These are phyloP conservation scores for Coregonus ussuriensis DNA, from an alignment of 2,797 vertebrate species.

Conservation along the genomic window DNA sequence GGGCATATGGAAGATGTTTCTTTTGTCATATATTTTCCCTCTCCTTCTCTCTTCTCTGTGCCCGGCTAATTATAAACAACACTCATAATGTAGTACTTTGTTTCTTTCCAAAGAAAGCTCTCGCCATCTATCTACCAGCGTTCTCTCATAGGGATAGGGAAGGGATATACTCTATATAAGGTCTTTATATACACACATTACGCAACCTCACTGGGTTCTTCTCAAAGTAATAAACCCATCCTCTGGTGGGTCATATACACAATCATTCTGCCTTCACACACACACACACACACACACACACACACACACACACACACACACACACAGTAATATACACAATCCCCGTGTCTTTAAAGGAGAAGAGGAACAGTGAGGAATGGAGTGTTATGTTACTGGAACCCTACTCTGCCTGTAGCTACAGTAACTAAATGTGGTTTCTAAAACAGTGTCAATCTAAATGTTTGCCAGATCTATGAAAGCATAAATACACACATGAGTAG, in stretches of 20 bases:
- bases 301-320: too few species aligned
- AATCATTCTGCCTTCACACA: constrained; percentile 24
- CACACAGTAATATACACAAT: neutral
- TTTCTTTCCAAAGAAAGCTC: neutral
- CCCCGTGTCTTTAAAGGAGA: constrained; percentile 36
- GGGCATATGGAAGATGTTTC: constrained; percentile 73
- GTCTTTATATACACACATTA: constrained; percentile 40
- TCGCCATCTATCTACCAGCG: neutral
- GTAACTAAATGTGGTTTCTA: constrained; percentile 33
- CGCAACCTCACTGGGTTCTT: constrained; percentile 10
- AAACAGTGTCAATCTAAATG: constrained; percentile 48
- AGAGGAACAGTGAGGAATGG: constrained; percentile 7
- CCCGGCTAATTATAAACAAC: neutral
- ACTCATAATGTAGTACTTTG: neutral
- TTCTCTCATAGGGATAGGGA: neutral
- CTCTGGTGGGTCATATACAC: constrained; percentile 51
- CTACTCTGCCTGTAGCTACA: constrained; percentile 24
- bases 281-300: too few species aligned
- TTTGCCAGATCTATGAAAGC: constrained; percentile 16
- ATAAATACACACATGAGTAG: constrained; percentile 35
- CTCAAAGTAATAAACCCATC: neutral
- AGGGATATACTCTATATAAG: neutral
- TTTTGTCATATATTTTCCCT: neutral
- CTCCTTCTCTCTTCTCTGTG: neutral
- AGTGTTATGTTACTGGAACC: constrained; percentile 44